phyloP scores from a whole-genome alignment of 1,140 invertebrate species.

The Macrobrachium rosenbergii region DNA sequence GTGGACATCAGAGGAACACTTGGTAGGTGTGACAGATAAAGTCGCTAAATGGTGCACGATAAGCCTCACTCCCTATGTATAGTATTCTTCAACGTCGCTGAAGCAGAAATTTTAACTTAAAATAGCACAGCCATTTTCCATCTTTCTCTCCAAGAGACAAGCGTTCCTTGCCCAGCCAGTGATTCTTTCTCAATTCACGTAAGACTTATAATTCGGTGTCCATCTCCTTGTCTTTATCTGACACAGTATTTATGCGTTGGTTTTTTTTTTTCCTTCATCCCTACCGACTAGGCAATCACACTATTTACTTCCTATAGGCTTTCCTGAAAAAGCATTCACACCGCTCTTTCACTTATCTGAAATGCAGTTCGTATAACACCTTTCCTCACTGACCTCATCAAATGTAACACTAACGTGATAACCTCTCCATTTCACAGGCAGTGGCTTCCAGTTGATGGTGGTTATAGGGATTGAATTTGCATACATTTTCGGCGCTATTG shows the following conservation, averaged over 20 bases:
- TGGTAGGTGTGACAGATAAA: constrained; percentile 34
- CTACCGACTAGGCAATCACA: no score
- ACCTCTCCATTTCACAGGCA: constrained; percentile 24
- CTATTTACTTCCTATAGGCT: no score
- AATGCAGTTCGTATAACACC: not conserved
- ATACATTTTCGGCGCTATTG: constrained; percentile 64
- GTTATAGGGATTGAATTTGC: constrained; percentile 70
- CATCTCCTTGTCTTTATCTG: no score
- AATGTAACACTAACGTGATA: not conserved
- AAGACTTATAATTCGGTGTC: no score
- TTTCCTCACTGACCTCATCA: not conserved
- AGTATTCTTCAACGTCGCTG: not conserved
- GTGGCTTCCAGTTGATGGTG: constrained; percentile 70
- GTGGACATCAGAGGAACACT: constrained; percentile 53
- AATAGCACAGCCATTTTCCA: not conserved
- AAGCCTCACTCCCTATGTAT: no score
- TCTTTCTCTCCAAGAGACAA: no score
- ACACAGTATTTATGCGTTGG: no score
- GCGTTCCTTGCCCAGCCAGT: no score
- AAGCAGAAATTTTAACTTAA: not conserved
- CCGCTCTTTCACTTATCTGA: no score
- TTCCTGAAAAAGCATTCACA: no score
- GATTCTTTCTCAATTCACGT: no score
- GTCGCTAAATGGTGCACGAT: constrained; percentile 13
- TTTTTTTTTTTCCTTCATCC: no score